Evolutionary conservation across 2,888 invertebrate species (phyloP), one percentile per base, ranked within the genome.

Genomic region (Leptinotarsa tumamoca): DNA sequence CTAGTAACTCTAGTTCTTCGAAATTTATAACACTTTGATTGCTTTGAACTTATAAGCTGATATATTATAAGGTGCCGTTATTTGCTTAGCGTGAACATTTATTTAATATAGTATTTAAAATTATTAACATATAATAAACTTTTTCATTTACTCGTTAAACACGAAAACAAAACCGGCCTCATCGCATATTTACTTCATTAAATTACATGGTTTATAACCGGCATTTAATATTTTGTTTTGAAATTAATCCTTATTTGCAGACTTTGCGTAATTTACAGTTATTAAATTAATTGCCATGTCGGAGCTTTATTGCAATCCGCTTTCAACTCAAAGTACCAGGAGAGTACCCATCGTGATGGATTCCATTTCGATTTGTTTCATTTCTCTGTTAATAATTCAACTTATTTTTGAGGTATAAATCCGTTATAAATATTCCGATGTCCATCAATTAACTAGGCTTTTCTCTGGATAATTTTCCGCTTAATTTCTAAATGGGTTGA

Each of bases 61-160:
- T 74, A 79, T 71, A 70, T 68, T 68, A 58, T 73, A 80, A 79
- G 78, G 70, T 73, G 77, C 80, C 80, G 80, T 77, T 79, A 77
- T 80, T 78, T 78, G 68, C 67, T 73, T 70, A 77, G 67, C 70
- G 69, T 63, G 74, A 68, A 73, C 71, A 72, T 79, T 75, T 78
- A 79, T 77, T 80, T 77, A 80, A 79, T 79, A 84, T 81, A 54
- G 18, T 84, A 83, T 70, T 84, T 83, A 84, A 85, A 80, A 78
- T 76, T 73, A 76, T 77, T 77, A 77, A 77, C 78, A 76, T 80
- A 80, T 75, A 76, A 80, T 80, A 77, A 78, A 80, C 33, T 33
- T 56, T 76, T 66, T 71, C 79, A 76, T 80, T 78, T 79, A 74
- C 77, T 77, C 68, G 67, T 74, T 73, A 80, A 80, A 79, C 74